A percentile compares a stretch with the other conserved stretches of the same genome.
Evolutionary conservation across 2,797 vertebrate species (phyloP).

Genomic region (Echiichthys vipera): DNA sequence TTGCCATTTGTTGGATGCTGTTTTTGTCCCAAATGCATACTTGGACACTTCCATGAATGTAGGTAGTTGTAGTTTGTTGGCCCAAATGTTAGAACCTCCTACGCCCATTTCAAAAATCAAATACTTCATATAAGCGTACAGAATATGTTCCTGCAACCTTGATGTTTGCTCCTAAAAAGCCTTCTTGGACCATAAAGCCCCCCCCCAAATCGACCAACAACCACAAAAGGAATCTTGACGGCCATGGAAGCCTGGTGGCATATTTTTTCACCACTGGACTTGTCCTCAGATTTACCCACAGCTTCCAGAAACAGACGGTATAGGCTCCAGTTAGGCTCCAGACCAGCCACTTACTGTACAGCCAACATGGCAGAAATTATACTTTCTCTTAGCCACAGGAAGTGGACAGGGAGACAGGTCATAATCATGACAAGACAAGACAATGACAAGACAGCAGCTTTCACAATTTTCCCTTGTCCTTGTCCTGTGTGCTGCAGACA

Average conservation of each 20-base stretch:
- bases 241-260: constrained; percentile 13
- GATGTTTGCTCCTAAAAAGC: constrained; percentile 45
- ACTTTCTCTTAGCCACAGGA: constrained; percentile 56
- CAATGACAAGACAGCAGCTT: constrained; percentile 48
- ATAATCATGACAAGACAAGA: constrained; percentile 49
- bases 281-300: constrained; percentile 27
- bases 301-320: constrained; percentile 42
- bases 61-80: constrained; percentile 25
- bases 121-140: constrained; percentile 27
- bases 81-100: constrained; percentile 8
- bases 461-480: constrained; percentile 50
- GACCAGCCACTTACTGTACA: constrained; percentile 60
- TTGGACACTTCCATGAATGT: constrained; percentile 18
- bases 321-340: constrained; percentile 52
- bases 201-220: constrained; percentile 30
- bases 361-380: constrained; percentile 57
- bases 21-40: constrained; percentile 23
- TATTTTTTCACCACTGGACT: constrained; percentile 23
- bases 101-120: constrained; percentile 24
- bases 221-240: constrained; percentile 36
- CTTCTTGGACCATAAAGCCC: constrained; percentile 47
- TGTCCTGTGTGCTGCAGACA: constrained; percentile 35
- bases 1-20: constrained; percentile 19
- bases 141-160: constrained; percentile 43
- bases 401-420: constrained; percentile 44